Evolutionary conservation across 2,113 vertebrate genomes (phyloP).

Genomic region (Prietella phreatophila): DNA sequence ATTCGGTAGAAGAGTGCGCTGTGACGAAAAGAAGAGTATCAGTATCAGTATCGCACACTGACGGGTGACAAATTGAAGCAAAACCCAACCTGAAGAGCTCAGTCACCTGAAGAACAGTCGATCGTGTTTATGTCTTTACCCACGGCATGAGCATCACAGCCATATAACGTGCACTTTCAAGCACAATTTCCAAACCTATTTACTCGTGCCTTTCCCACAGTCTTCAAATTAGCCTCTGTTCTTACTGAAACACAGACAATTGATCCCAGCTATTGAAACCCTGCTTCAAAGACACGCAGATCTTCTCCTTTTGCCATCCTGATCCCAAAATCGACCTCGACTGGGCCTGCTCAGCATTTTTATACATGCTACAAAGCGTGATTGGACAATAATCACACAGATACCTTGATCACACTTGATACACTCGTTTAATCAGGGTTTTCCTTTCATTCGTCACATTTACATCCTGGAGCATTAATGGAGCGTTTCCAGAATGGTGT

Average conservation of each 20-base stretch:
- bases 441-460: neutral
- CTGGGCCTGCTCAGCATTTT: neutral
- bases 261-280: neutral
- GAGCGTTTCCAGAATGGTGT: neutral
- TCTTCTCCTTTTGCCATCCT: neutral
- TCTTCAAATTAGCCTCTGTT: neutral
- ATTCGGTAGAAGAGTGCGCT: conserved; percentile 87
- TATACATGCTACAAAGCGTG: neutral
- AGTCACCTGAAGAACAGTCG: neutral
- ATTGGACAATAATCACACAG: neutral
- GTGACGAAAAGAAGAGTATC: conserved; percentile 48
- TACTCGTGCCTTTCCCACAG: neutral
- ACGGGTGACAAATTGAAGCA: neutral
- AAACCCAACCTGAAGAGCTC: neutral
- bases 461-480: neutral
- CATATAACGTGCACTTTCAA: neutral
- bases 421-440: neutral
- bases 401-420: neutral
- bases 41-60: neutral
- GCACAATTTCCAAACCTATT: neutral
- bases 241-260: neutral
- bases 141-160: neutral
- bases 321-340: neutral
- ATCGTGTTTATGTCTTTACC: neutral
- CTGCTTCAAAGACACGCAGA: neutral